phyloP scores from a whole-genome alignment of 2,797 vertebrate species.

The Oophaga sylvatica region DNA sequence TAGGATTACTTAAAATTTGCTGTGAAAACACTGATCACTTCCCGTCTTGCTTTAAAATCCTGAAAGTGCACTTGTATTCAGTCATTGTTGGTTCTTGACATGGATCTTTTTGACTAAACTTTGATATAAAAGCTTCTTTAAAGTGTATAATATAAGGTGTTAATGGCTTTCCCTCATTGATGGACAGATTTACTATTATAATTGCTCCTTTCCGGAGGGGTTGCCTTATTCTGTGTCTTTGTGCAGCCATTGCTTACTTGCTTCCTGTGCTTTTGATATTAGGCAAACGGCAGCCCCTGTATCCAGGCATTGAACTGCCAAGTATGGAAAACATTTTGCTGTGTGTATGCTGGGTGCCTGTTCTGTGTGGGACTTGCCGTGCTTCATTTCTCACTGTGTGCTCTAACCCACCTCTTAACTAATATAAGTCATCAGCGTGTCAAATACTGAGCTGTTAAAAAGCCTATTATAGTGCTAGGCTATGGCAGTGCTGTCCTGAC shows the following conservation, averaged over 20 bases:
- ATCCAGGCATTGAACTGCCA: constrained; percentile 62
- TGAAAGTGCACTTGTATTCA: too few species aligned
- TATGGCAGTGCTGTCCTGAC: too few species aligned
- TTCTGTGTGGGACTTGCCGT: background rate
- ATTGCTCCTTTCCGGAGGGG: background rate
- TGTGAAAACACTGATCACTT: too few species aligned
- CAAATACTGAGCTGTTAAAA: background rate
- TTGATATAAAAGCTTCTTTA: too few species aligned
- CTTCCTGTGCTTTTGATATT: constrained; percentile 61
- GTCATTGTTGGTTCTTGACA: too few species aligned
- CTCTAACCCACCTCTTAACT: background rate
- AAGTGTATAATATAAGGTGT: too few species aligned
- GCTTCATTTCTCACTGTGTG: constrained; percentile 13
- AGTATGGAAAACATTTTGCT: constrained; percentile 57
- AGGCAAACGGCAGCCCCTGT: constrained; percentile 58
- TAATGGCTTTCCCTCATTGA: background rate
- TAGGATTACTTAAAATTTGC: too few species aligned
- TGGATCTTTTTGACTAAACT: too few species aligned
- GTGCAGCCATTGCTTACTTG: constrained; percentile 51
- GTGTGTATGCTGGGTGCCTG: constrained; percentile 19
- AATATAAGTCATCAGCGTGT: background rate
- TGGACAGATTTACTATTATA: background rate
- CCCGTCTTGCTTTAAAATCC: too few species aligned
- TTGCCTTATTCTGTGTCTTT: background rate
- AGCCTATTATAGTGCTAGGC: too few species aligned